phyloP scores from a whole-genome alignment of 2,888 invertebrate genomes.

The Parnassius smintheus region DNA sequence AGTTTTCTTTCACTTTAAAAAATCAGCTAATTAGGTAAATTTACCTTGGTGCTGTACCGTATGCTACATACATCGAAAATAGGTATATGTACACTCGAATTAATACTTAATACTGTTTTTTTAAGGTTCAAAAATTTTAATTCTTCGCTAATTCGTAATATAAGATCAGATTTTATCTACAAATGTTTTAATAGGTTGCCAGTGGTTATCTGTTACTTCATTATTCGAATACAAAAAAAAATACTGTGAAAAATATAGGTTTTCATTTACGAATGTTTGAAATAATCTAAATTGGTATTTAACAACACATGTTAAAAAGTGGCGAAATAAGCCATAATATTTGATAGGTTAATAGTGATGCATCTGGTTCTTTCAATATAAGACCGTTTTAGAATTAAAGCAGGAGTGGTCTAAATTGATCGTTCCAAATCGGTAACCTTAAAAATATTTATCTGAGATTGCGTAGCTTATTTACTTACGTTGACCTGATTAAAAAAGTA shows the following conservation, averaged over 20 bases:
- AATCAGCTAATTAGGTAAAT: no score
- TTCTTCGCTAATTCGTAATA: no score
- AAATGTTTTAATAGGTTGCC: no score
- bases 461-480: neutral
- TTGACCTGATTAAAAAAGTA: neutral
- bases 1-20: no score
- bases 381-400: conserved; percentile 7
- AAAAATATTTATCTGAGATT: conserved; percentile 5
- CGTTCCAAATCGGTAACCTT: neutral
- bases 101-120: no score
- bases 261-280: neutral
- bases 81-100: no score
- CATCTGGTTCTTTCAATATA: conserved; percentile 16
- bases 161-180: no score
- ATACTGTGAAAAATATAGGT: neutral
- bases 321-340: conserved; percentile 12
- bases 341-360: conserved; percentile 18
- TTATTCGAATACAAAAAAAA: no score
- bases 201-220: no score
- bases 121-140: no score
- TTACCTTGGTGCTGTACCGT: no score
- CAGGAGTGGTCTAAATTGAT: conserved; percentile 16
- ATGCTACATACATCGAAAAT: no score
- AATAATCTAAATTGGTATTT: neutral
- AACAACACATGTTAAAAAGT: conserved; percentile 3